Evolutionary conservation across 1,140 invertebrate genomes (phyloP).

Genomic region (Temnothorax nylanderi): DNA sequence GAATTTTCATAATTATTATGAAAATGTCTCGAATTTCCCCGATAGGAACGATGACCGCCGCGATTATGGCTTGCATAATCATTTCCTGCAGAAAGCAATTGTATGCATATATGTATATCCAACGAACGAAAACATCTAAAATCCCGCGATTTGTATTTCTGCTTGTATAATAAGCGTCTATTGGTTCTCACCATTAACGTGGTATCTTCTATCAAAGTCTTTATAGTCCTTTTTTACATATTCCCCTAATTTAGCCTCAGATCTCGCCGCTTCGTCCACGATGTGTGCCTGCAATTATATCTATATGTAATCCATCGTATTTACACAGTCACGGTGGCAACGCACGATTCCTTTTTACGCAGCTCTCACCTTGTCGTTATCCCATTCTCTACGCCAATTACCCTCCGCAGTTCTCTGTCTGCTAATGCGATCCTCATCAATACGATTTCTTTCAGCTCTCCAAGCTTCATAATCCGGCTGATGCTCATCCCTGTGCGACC

Average conservation of each 20-base stretch:
- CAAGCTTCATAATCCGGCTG: conserved; percentile 84
- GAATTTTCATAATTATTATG: conserved; percentile 75
- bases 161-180: neutral
- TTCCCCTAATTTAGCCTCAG: conserved; percentile 67
- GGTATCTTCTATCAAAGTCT: conserved; percentile 77
- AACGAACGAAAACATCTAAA: neutral
- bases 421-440: conserved; percentile 85
- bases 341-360: neutral
- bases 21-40: conserved; percentile 71
- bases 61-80: conserved; percentile 74
- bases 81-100: conserved; percentile 65
- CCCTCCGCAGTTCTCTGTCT: conserved; percentile 85
- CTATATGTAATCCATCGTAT: conserved; percentile 10
- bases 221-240: conserved; percentile 74
- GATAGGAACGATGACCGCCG: conserved; percentile 67
- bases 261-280: conserved; percentile 73
- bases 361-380: conserved; percentile 82
- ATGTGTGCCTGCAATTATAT: conserved; percentile 69
- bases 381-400: conserved; percentile 86
- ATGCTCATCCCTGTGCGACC: conserved; percentile 74
- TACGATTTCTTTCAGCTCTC: conserved; percentile 84
- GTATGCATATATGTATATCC: neutral
- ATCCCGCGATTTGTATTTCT: neutral
- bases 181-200: conserved; percentile 68
- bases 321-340: neutral